Evolutionary conservation across 2,113 vertebrate species (phyloP).

Genomic region (Pantherophis guttatus): DNA sequence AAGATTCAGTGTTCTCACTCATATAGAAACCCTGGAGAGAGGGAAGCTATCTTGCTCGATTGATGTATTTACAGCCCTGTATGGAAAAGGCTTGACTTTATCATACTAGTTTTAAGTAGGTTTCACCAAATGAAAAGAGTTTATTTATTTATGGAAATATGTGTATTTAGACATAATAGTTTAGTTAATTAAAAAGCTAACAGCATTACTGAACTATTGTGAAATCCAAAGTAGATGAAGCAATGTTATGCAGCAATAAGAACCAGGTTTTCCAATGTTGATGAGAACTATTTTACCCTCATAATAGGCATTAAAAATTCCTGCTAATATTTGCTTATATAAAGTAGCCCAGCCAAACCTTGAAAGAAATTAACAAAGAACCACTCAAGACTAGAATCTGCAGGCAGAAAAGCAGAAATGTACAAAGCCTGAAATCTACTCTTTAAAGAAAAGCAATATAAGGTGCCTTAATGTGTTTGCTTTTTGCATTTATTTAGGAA

Average conservation of each 20-base stretch:
- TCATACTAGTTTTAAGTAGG: background rate
- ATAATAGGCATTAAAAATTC: background rate
- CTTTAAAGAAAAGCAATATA: background rate
- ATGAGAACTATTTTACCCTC: background rate
- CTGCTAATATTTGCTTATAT: conserved; percentile 13
- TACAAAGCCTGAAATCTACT: background rate
- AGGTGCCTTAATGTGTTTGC: conserved; percentile 4
- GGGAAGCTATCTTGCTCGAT: background rate
- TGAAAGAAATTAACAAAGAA: background rate
- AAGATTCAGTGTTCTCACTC: background rate
- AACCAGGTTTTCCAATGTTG: background rate
- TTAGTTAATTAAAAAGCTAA: background rate
- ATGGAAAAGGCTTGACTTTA: background rate
- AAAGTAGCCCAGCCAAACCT: background rate
- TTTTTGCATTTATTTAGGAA: conserved; percentile 8
- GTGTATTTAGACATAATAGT: background rate
- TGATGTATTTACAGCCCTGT: background rate
- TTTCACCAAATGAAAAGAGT: background rate
- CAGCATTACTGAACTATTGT: background rate
- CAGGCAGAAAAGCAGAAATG: background rate
- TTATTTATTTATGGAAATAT: background rate
- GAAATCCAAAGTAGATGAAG: background rate
- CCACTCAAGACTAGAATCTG: background rate
- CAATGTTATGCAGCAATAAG: background rate
- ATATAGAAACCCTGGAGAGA: background rate